phyloP scores from a whole-genome alignment of 2,113 vertebrate genomes.

The Hippocampus abdominalis region DNA sequence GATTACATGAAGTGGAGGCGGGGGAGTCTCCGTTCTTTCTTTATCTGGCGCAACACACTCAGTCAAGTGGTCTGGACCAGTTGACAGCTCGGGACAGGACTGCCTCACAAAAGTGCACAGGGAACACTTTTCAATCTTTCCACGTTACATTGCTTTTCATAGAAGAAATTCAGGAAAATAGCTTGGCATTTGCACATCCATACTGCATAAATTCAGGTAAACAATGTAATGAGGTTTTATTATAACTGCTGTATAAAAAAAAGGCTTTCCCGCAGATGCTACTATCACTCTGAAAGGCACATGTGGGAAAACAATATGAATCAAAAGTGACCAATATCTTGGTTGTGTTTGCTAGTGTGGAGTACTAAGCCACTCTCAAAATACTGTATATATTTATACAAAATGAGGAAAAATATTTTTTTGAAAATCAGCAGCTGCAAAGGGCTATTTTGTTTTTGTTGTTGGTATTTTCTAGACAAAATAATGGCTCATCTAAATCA shows the following conservation, averaged over 20 bases:
- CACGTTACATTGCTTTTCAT: not conserved
- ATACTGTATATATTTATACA: too few species aligned
- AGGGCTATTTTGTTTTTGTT: too few species aligned
- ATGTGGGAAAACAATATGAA: too few species aligned
- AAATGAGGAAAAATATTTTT: too few species aligned
- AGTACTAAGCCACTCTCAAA: too few species aligned
- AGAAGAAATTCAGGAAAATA: not conserved
- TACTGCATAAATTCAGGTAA: not conserved
- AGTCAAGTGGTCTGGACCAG: slow-evolving; percentile 18
- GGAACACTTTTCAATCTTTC: not conserved
- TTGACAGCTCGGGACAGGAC: slow-evolving; percentile 16
- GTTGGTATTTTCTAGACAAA: too few species aligned
- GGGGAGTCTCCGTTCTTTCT: slow-evolving; percentile 11
- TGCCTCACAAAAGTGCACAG: slow-evolving; percentile 36
- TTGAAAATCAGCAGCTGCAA: too few species aligned
- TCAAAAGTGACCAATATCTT: too few species aligned
- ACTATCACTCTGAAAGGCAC: too few species aligned
- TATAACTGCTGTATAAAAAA: not conserved
- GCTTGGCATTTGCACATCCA: not conserved
- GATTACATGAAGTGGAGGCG: slow-evolving; percentile 18
- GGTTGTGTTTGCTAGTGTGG: too few species aligned
- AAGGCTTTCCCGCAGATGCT: not conserved
- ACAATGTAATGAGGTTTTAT: not conserved
- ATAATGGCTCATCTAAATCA: too few species aligned
- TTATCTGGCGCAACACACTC: slow-evolving; percentile 17